These are phyloP conservation scores for Bradypus variegatus DNA, from an alignment of 2,797 vertebrate species.

Conservation along the genomic window DNA sequence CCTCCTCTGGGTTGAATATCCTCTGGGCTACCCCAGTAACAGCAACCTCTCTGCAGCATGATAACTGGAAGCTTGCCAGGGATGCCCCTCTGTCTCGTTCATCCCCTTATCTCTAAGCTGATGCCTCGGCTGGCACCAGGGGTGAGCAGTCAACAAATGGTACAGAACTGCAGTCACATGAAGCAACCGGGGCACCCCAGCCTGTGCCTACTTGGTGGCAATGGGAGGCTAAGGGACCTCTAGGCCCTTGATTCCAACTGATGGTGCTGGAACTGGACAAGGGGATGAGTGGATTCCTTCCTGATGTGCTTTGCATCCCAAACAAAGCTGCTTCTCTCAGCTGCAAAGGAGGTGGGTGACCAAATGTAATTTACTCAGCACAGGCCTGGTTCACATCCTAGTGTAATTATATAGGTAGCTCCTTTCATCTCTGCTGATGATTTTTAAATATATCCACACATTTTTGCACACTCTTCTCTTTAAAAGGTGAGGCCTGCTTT, in stretches of 20 bases:
- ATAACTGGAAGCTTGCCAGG: rapidly evolving
- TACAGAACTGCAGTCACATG: neutral
- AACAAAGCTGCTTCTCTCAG: neutral
- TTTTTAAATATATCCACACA: neutral
- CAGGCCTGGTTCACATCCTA: neutral
- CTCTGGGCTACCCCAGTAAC: neutral
- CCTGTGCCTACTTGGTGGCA: neutral
- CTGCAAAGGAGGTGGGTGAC: neutral
- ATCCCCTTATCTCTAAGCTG: neutral
- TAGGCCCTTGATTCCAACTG: neutral
- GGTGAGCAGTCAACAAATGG: neutral
- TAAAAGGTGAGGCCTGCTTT: neutral
- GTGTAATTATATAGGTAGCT: neutral
- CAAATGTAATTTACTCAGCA: neutral
- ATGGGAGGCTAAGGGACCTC: neutral
- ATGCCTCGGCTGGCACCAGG: neutral
- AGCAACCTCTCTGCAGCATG: rapidly evolving
- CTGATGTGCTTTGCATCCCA: neutral
- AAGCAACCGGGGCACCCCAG: too few species aligned
- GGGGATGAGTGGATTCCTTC: neutral
- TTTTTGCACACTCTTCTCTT: neutral
- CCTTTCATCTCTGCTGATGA: neutral
- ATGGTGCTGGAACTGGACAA: neutral
- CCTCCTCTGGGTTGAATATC: neutral
- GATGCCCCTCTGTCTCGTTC: neutral